Evolutionary conservation across 2,113 vertebrate genomes (phyloP), one percentile per base, ranked within the genome.

Genomic region (Electrona antarctica): DNA sequence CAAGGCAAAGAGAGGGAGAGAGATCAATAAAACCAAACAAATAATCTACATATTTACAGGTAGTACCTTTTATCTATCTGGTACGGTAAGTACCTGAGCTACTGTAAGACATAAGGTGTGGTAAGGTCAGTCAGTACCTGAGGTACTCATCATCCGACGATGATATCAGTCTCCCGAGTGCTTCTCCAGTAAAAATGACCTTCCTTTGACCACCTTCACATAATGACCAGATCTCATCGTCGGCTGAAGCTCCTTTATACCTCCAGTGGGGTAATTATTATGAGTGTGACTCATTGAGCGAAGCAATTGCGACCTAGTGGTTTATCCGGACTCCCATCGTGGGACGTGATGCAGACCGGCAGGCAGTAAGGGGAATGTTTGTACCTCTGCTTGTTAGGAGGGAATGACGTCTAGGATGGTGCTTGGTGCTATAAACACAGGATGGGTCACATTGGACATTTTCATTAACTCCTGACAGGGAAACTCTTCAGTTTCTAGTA

Each of bases 251-350:
- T 89, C 88, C 81, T 85, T 87, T 41, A 41, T 21, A 88, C 79
- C 82, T 89, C 84, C 83, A 85, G 80, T 83, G 84, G 67, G 85
- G 88, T 91, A 89, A 92, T 92, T 92, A 92, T 90, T 92, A 92
- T 90, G 83, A 77, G 81, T 63, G 87, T 85, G 86, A 86, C 80
- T 89, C 87, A 83, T 73, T 92, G 90, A 88, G 89, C 86, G 87
- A 41, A 86, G 81, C 87, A 85, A 88, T 88, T 83, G 87, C 85
- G 84, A 89, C 83, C 21, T 21, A 49, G 80, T 62, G 84, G 65
- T 88, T 89, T 86, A 90, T 85, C 33, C 5, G 84, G 82, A 87
- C 87, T 91, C 82, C 85, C 79, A 62, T 59, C 59, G 81, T 66
- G 69, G 77, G 69, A 87, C 82, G 83, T 88, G 89, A 83, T 82